Base-by-base conservation (phyloP, 2,888 invertebrate species). In the Pollenia amentaria region DNA sequence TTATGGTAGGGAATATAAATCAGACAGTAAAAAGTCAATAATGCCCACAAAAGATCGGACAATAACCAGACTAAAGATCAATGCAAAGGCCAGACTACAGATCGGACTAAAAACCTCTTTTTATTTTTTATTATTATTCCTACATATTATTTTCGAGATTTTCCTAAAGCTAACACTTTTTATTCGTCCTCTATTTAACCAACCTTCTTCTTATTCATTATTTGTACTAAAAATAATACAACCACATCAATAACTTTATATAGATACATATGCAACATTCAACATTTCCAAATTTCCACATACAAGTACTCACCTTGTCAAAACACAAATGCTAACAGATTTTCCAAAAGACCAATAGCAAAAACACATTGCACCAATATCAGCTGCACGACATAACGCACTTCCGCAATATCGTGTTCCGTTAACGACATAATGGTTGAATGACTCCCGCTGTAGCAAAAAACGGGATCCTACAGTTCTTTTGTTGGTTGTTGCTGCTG, bases 271-370 rank as follows among this genome's bases (percentile, higher is more conserved):
- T 29, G 3, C 29, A 29, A 29, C 1, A 29, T 29, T 2, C 29
- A 2, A 29, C 3, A 29, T 3, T 29, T 29, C 29, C 3, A 29
- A 29, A 29, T 29, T 29, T 29, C 3, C 29, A 2, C 3, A 29
- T 29, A 29, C 29, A 29, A 29, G 29, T 3, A 67, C 90, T 92
- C 93, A 94, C 94, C 95, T 94, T 90, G 95, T 94, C 88, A 95
- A 90, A 86, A 95, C 94, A 91, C 94, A 93, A 85, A 94, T 94
- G 88, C 94, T 94, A 88, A 94, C 92, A 78, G 94, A 93, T 91
- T 97, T 97, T 72, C 96, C 96, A 96, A 93, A 82, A 96, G 94
- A 84, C 97, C 97, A 84, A 96, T 94, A 87, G 95, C 94, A 86
- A 95, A 95, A 88, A 96, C 94, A 87, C 95, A 94, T 73, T 96